phyloP scores from a whole-genome alignment of 2,888 invertebrate genomes.

The Drosophila multiciliata region DNA sequence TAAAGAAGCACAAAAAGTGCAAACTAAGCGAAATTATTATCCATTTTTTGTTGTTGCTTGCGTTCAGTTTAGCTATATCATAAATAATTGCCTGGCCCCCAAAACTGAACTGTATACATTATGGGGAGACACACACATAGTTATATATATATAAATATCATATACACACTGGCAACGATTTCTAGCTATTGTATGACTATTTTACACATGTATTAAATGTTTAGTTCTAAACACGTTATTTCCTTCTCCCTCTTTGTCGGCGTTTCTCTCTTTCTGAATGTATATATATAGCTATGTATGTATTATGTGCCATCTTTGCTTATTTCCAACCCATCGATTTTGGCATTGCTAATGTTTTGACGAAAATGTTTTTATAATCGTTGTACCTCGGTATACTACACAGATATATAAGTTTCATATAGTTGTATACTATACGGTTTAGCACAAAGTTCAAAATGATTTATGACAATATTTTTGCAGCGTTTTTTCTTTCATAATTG shows the following conservation, averaged over 20 bases:
- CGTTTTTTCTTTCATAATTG: conserved; percentile 45
- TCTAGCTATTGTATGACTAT: conserved; percentile 1
- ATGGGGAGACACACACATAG: conserved; percentile 9
- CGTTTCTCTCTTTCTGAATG: background rate
- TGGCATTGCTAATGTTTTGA: conserved; percentile 6
- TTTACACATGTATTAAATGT: background rate
- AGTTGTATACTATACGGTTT: conserved; percentile 17
- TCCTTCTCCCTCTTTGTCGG: background rate
- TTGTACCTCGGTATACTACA: background rate
- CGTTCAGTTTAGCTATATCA: conserved; percentile 49
- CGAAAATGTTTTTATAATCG: conserved; percentile 28
- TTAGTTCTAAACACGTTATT: background rate
- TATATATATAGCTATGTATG: background rate
- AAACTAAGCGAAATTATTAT: conserved; percentile 19
- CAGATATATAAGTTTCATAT: conserved; percentile 5
- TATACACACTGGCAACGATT: conserved; percentile 2
- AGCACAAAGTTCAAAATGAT: conserved; percentile 56
- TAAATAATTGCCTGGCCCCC: conserved; percentile 56
- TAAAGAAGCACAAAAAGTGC: background rate
- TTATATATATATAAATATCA: conserved; percentile 17
- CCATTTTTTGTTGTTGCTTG: conserved; percentile 30
- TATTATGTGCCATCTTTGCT: background rate
- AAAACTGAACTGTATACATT: conserved; percentile 43
- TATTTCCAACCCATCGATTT: conserved; percentile 15
- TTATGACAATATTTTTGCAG: conserved; percentile 41